Percentiles rank a stretch among this genome's conserved stretches.
phyloP scores from a whole-genome alignment of 2,888 invertebrate genomes.

The Seira sanloemensis region DNA sequence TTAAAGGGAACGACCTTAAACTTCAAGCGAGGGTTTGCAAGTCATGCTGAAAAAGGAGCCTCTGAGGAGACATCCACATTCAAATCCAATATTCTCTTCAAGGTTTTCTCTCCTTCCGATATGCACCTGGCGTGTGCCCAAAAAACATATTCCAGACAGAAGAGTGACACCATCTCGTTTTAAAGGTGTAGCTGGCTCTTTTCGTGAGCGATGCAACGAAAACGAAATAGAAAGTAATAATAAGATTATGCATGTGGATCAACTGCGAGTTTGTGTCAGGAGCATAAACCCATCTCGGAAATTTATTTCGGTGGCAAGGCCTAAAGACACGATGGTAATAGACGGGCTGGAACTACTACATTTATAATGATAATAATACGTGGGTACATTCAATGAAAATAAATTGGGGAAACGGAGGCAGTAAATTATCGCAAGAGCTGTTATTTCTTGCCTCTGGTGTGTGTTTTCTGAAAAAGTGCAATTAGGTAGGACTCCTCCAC shows the following conservation, averaged over 20 bases:
- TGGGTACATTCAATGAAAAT: slow-evolving; percentile 13
- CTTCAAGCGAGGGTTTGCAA: neutral
- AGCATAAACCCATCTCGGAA: slow-evolving; percentile 8
- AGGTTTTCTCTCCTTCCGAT: slow-evolving; percentile 40
- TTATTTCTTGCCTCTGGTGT: slow-evolving; percentile 50
- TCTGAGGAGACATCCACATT: neutral
- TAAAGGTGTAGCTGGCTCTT: too few species aligned
- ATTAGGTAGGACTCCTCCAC: slow-evolving; percentile 34
- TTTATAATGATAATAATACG: neutral
- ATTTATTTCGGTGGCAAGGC: slow-evolving; percentile 1
- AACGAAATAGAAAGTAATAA: slow-evolving; percentile 1
- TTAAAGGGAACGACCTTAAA: slow-evolving; percentile 33
- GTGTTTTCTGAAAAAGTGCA: slow-evolving; percentile 34
- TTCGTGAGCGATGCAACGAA: neutral
- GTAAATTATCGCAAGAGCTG: slow-evolving; percentile 46
- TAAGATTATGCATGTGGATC: neutral
- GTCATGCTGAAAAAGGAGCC: neutral
- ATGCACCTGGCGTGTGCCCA: slow-evolving; percentile 56
- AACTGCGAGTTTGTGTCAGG: slow-evolving; percentile 10
- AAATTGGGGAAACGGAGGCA: slow-evolving; percentile 23
- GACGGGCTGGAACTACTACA: neutral
- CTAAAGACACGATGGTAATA: neutral
- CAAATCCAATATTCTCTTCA: slow-evolving; percentile 20
- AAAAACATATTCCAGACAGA: slow-evolving; percentile 36
- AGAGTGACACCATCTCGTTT: slow-evolving; percentile 29